These are phyloP conservation scores for Pimephales promelas DNA, from an alignment of 2,113 vertebrate genomes.

Conservation along the genomic window DNA sequence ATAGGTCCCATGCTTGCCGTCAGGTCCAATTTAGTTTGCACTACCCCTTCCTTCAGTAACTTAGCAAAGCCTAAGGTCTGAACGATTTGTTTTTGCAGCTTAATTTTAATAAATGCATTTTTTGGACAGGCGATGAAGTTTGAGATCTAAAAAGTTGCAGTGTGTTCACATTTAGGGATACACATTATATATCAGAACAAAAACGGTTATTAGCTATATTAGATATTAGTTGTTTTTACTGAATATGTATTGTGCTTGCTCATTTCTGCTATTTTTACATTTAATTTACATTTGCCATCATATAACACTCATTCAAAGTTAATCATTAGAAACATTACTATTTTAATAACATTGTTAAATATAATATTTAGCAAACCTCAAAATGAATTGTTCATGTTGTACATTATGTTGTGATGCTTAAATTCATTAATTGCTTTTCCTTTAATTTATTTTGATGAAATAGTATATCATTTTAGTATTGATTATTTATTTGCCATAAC, in stretches of 20 bases:
- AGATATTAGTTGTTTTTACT: background rate
- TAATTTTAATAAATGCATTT: slow-evolving; percentile 1
- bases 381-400: background rate
- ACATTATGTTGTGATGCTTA: background rate
- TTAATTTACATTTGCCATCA: background rate
- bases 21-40: background rate
- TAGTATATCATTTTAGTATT: background rate
- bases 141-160: too few relatives aligned
- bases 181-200: too few relatives aligned
- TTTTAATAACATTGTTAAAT: background rate
- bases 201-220: too few relatives aligned
- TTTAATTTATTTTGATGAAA: too few relatives aligned
- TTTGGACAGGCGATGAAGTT: background rate
- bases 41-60: background rate
- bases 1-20: background rate
- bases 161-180: too few relatives aligned
- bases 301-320: background rate
- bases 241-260: background rate
- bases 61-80: background rate
- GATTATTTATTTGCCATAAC: background rate
- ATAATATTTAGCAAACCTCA: too few relatives aligned
- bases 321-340: background rate
- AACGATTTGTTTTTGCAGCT: background rate
- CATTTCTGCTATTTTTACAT: background rate
- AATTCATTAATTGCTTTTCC: too few relatives aligned